phyloP scores from a whole-genome alignment of 2,797 vertebrate genomes.

The Propithecus perrieri region DNA sequence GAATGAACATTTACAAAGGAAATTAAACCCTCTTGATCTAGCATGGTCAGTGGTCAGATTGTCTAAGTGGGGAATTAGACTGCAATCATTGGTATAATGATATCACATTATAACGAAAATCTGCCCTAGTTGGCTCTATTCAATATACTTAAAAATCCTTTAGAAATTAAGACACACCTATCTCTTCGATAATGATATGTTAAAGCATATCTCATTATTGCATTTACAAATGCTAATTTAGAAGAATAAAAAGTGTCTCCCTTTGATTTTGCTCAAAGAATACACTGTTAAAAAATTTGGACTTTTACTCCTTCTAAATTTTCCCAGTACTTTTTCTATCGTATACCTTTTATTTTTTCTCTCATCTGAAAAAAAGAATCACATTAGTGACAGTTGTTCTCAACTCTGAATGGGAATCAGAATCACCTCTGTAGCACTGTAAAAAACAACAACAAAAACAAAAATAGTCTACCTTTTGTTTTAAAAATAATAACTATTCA shows the following conservation, averaged over 20 bases:
- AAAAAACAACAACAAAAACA: background rate
- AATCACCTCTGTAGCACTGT: background rate
- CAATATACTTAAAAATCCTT: slow-evolving; percentile 74
- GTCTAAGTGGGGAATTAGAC: slow-evolving; percentile 75
- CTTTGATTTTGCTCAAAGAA: slow-evolving; percentile 53
- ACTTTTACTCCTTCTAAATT: slow-evolving; percentile 23
- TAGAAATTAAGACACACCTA: slow-evolving; percentile 74
- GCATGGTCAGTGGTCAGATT: slow-evolving; percentile 76
- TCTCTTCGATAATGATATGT: slow-evolving; percentile 68
- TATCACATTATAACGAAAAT: slow-evolving; percentile 73
- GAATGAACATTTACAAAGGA: slow-evolving; percentile 78
- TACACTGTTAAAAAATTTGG: slow-evolving; percentile 6
- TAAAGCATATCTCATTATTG: slow-evolving; percentile 66
- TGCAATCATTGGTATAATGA: slow-evolving; percentile 75
- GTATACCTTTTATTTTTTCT: background rate
- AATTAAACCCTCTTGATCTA: slow-evolving; percentile 79
- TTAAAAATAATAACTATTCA: background rate
- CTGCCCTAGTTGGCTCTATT: slow-evolving; percentile 66
- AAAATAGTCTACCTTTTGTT: background rate
- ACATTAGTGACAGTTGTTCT: background rate
- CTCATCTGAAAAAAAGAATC: background rate
- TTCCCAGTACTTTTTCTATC: background rate
- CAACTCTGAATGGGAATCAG: background rate
- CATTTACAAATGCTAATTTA: slow-evolving; percentile 73
- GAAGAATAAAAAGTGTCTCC: slow-evolving; percentile 58